Base-by-base conservation (phyloP, 1,140 invertebrate species). In the Drosophila miranda region DNA sequence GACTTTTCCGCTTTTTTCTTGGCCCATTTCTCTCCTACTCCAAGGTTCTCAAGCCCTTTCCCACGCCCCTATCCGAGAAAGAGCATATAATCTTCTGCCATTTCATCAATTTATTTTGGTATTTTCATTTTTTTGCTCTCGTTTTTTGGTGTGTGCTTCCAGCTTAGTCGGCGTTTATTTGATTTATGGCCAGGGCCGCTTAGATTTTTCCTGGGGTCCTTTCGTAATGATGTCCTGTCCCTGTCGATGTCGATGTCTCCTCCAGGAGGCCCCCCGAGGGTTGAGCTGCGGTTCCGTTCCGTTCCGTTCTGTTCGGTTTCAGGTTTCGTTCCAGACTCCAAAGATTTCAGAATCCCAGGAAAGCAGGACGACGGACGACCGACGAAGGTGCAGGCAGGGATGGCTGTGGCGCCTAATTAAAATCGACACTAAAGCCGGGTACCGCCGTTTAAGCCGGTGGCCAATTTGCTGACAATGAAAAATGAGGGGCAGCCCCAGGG, bases 131-230 rank as follows among this genome's bases (percentile, higher is more conserved):
- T 41, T 30, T 61, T 51, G 34, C 53, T 54, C 38, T 51, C 19
- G 26, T 45, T 49, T 44, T 38, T 34, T 44, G 61, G 48, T 73
- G 28, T 59, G 52, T 74, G 38, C 63, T 80, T 81, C 70, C 60
- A 71, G 81, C 81, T 86, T 84, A 86, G 77, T 86, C 71, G 77
- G 81, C 81, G 81, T 74, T 84, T 84, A 84, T 86, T 86, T 84
- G 81, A 84, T 84, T 84, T 81, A 84, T 84, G 77, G 64, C 74
- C 77, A 70, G 76, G 77, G 59, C 75, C 80, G 67, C 76, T 66
- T 66, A 75, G 80, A 83, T 84, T 84, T 83, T 58, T 34, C 50
- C 44, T 11, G 62, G 34, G 66, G 62, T 56, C 62, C 21, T 38
- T 51, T 34, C 62, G 51, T 68, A 68, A 68, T 68, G 66, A 68